Evolutionary conservation across 2,113 vertebrate genomes (phyloP).

Genomic region (Lanius collurio): DNA sequence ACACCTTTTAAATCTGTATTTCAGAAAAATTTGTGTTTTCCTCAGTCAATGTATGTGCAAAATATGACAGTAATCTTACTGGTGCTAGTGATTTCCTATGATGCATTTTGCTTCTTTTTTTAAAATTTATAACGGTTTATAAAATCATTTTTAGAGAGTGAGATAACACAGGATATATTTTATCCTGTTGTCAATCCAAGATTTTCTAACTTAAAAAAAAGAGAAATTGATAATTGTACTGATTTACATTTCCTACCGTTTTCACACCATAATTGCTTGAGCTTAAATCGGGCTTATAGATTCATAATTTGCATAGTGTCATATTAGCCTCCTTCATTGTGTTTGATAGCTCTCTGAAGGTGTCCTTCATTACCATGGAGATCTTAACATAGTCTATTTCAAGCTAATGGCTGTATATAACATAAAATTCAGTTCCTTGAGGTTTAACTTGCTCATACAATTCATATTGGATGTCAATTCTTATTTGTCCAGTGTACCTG

Average conservation of each 20-base stretch:
- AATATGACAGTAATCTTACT: neutral
- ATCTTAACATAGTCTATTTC: neutral
- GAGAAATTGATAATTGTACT: fast-evolving
- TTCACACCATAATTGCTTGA: neutral
- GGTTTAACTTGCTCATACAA: neutral
- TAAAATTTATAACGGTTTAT: neutral
- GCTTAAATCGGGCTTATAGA: neutral
- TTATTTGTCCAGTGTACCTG: neutral
- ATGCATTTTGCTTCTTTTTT: neutral
- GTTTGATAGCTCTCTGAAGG: neutral
- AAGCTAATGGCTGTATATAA: neutral
- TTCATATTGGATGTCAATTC: neutral
- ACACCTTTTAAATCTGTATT: neutral
- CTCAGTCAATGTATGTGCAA: neutral
- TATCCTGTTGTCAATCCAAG: too few species aligned
- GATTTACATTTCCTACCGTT: neutral
- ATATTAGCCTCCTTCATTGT: neutral
- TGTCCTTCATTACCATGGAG: neutral
- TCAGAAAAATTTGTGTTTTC: neutral
- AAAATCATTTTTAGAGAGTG: neutral
- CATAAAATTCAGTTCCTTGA: neutral
- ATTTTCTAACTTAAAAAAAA: neutral
- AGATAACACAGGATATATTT: neutral
- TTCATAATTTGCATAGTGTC: neutral
- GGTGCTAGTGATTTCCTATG: neutral